phyloP scores from a whole-genome alignment of 2,888 invertebrate genomes.

The Sarcophaga carnaria region DNA sequence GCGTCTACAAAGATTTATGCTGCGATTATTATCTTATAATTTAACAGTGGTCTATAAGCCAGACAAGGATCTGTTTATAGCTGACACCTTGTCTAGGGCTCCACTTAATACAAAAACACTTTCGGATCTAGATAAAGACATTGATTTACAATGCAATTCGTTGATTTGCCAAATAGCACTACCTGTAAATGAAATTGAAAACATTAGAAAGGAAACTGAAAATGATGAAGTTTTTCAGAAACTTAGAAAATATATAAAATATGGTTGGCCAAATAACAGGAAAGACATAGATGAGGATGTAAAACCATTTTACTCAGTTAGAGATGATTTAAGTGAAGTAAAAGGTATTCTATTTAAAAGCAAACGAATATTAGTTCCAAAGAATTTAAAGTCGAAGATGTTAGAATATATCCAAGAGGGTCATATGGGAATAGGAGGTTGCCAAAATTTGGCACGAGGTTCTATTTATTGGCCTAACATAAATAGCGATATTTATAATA shows the following conservation, averaged over 20 bases:
- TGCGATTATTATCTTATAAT: conserved; percentile 19
- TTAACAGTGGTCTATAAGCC: conserved; percentile 27
- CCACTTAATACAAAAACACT: conserved; percentile 10
- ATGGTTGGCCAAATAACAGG: neutral
- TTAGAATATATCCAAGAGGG: too few relatives aligned
- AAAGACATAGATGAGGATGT: too few relatives aligned
- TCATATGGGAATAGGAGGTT: too few relatives aligned
- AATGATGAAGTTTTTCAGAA: conserved; percentile 14
- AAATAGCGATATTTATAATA: too few relatives aligned
- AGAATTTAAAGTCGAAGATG: too few relatives aligned
- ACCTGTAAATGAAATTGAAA: neutral
- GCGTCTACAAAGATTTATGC: conserved; percentile 28
- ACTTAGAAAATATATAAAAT: neutral
- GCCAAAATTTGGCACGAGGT: too few relatives aligned
- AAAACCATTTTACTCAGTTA: too few relatives aligned
- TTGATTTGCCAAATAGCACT: conserved; percentile 3
- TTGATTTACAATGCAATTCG: conserved; percentile 31
- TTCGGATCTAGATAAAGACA: conserved; percentile 10
- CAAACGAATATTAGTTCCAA: too few relatives aligned
- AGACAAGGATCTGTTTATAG: conserved; percentile 22
- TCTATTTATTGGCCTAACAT: too few relatives aligned
- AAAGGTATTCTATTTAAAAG: too few relatives aligned
- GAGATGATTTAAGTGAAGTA: too few relatives aligned
- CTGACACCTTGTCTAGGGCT: conserved; percentile 31
- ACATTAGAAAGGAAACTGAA: neutral